Base-by-base conservation (phyloP, 1,140 invertebrate species). In the Drosophila ohnishii region DNA sequence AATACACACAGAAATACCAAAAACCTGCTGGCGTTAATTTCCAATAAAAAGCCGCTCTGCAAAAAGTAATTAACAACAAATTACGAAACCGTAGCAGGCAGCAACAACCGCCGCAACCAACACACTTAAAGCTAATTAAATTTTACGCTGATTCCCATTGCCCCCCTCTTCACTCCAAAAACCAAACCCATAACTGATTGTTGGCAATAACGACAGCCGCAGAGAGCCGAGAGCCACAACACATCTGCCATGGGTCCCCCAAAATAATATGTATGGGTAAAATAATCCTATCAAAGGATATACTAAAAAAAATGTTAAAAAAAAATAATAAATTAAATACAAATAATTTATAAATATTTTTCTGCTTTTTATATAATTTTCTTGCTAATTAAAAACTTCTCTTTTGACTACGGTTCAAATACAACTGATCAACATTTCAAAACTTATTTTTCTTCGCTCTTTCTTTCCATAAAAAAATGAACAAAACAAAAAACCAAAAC, bases 41-140 rank as follows among this genome's bases (percentile, higher is more conserved):
- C 70, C 77, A 85, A 84, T 85, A 85, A 84, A 81, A 85, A 75
- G 63, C 50, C 73, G 40, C 62, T 55, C 57, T 63, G 62, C 72
- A 61, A 72, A 85, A 85, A 82, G 78, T 81, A 85, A 85, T 85
- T 85, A 86, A 86, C 74, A 86, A 86, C 82, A 86, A 86, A 82
- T 85, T 86, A 75, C 69, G 60, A 76, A 75, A 75, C 72, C 65
- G 70, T 66, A 75, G 37, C 62, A 58, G 30, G 58, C 42, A n/a
- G 34, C 45, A 70, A 67, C 63, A 69, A 74, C 58, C 57, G 59
- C 61, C 76, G 50, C 60, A 65, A 62, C 78, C 80, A 71, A 82
- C 69, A 87, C 82, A 87, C 82, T 86, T 86, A 82, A 56, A 67
- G 82, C 82, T 78, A 87, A 87, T 86, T 87, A 82, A 67, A 83